Conservation (phyloP, 2,888 invertebrate species). For the Mimachlamys varia region DNA sequence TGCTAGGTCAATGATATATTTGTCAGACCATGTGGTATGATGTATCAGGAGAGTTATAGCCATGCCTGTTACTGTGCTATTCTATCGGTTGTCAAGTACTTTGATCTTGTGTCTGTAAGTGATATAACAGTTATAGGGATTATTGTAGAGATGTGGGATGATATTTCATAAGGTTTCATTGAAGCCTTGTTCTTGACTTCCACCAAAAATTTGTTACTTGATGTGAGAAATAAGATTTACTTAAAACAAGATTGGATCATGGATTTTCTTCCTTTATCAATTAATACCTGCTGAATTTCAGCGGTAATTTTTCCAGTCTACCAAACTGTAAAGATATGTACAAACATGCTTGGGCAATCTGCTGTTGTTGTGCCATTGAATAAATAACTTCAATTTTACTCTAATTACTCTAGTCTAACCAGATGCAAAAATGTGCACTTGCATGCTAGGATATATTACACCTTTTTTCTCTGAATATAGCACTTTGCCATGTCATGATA, state of each 20-base stretch:
- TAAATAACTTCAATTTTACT: too few species aligned
- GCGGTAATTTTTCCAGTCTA: not conserved
- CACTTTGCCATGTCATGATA: too few species aligned
- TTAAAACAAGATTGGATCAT: not conserved
- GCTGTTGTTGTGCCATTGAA: too few species aligned
- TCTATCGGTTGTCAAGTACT: not conserved
- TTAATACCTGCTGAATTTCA: not conserved
- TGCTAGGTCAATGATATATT: not conserved
- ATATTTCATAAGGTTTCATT: not conserved
- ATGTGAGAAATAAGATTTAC: not conserved
- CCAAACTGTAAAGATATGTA: not conserved
- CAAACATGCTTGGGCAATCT: not conserved
- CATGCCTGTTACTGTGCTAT: not conserved
- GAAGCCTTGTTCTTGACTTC: not conserved
- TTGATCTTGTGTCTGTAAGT: not conserved
- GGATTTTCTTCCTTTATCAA: too few species aligned
- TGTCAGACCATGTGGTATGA: not conserved
- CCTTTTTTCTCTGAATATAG: too few species aligned
- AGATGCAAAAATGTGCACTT: too few species aligned
- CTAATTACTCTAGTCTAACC: too few species aligned
- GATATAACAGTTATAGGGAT: not conserved
- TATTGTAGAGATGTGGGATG: not conserved
- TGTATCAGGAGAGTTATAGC: not conserved
- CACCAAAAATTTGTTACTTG: too few species aligned
- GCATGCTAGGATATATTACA: too few species aligned